phyloP scores from a whole-genome alignment of 1,140 invertebrate genomes.

The Drosophila novamexicana region DNA sequence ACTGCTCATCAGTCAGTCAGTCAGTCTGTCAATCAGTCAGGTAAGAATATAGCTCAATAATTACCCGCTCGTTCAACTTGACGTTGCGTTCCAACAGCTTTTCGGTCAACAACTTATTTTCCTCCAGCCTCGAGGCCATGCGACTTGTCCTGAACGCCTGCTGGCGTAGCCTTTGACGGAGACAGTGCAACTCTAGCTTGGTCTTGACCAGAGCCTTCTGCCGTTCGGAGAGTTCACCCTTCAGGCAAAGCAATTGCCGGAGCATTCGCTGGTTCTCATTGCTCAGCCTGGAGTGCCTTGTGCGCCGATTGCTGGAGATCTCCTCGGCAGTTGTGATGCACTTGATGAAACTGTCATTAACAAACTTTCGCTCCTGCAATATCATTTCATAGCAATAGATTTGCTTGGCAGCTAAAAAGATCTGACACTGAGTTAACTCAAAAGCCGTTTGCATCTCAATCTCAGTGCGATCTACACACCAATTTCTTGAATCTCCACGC shows the following conservation, averaged over 20 bases:
- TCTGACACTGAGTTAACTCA: not conserved
- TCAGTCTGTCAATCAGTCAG: no score
- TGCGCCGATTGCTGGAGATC: not conserved
- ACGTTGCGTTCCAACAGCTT: conserved; percentile 7
- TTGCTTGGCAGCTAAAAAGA: conserved; percentile 15
- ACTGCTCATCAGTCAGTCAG: no score
- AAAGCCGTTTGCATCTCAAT: no score
- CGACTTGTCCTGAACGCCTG: not conserved
- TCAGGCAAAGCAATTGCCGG: not conserved
- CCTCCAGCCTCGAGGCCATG: not conserved
- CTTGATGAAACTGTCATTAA: not conserved
- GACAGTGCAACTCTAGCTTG: not conserved
- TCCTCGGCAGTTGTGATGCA: not conserved
- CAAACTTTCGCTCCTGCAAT: not conserved
- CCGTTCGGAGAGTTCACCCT: not conserved
- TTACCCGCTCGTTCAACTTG: conserved; percentile 19
- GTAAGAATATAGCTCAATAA: not conserved
- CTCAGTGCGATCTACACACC: not conserved
- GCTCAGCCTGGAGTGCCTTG: no score
- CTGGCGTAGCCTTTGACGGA: not conserved
- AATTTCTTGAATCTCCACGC: not conserved
- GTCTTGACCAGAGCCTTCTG: not conserved
- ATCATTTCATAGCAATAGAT: conserved; percentile 13
- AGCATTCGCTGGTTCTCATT: not conserved
- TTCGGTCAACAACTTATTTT: not conserved